Base-by-base conservation (phyloP, 2,113 vertebrate species). In the Circaetus cinerascens region DNA sequence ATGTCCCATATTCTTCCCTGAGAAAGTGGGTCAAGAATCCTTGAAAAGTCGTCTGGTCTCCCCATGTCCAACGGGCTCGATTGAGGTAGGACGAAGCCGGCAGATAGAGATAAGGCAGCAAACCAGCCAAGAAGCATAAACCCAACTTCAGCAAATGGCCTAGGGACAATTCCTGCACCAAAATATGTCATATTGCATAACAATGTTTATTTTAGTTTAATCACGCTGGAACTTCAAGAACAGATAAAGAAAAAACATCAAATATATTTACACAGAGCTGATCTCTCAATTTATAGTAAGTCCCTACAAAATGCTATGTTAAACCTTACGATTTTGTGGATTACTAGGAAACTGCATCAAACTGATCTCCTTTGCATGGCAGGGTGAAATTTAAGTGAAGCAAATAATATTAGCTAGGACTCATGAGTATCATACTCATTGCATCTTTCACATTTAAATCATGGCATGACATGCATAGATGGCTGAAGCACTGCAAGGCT, bases 1-100 rank as follows among this genome's bases (percentile, higher is more conserved):
- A 99, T 21, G 99, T 99, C 97, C 99, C 99, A n/a, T 99, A 99
- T 96, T 99, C 99, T 95, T 98, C 97, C 97, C 99, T 98, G 95
- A 99, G 99, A 92, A 99, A 98, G 98, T 99, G 99, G 43, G 98
- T 99, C 94, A 99, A 95, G 95, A 99, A 98, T 59, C 99, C 99
- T 36, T 95, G 97, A 80, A 99, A 45, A n/a, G 98, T 98, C 15
- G 99, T 99, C 98, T 99, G 99, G 98, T 99, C 99, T 91, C 99
- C 99, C 99, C 99, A 99, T 94, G 98, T 99, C 99, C 99, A 99
- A 67, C 98, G 99, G 55, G 99, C 99, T 48, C 68, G 97, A 96
- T 92, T 99, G 95, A 99, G 92, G 98, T 98, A 98, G 95, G 99
- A 99, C 3, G 99, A 99, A 74, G 98, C 71, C 16, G 99, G 99